Evolutionary conservation across 2,797 vertebrate genomes (phyloP), one percentile per base, ranked within the genome.

Genomic region (Thalassophryne amazonica): DNA sequence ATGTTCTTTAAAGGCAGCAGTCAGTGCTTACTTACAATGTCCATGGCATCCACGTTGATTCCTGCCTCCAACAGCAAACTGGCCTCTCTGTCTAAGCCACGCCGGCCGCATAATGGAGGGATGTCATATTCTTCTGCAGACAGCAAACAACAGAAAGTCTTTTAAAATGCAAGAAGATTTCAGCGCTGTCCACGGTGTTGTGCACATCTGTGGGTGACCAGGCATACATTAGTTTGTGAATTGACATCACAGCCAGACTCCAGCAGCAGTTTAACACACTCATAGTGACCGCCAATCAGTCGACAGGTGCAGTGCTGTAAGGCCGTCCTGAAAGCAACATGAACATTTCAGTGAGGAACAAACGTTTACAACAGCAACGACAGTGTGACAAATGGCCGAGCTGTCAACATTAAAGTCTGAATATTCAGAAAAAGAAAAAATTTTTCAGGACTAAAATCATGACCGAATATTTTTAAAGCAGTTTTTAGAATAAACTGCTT

Each of bases 281-380:
- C 33, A 0, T 54, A 69, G 57, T 93, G 89, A 31, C 82, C 88
- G n/a, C 86, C 91, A 33, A n/a, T 92, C 85, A 2, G 88, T 85
- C 7, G 93, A 91, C 4, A 85, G 7, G 47, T 96, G 94, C 68
- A 98, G 49, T 1, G 93, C 88, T 0, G 90, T 90, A 54, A 92
- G 81, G 23, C 93, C 94, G 7, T 93, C 93, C 95, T 97, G 60
- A 32, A 65, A 60, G 57, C n/a, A n/a, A n/a, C n/a, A n/a, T n/a
- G n/a, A n/a, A n/a, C n/a, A n/a, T n/a, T n/a, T n/a, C n/a, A n/a
- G n/a, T n/a, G n/a, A n/a, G n/a, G n/a, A n/a, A n/a, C n/a, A n/a
- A n/a, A n/a, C n/a, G n/a, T n/a, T n/a, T n/a, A n/a, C n/a, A n/a
- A n/a, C n/a, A n/a, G n/a, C n/a, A n/a, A n/a, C n/a, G n/a, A n/a